These are phyloP conservation scores for Mus spretus DNA, from an alignment of 2,797 vertebrate genomes.

Conservation along the genomic window DNA sequence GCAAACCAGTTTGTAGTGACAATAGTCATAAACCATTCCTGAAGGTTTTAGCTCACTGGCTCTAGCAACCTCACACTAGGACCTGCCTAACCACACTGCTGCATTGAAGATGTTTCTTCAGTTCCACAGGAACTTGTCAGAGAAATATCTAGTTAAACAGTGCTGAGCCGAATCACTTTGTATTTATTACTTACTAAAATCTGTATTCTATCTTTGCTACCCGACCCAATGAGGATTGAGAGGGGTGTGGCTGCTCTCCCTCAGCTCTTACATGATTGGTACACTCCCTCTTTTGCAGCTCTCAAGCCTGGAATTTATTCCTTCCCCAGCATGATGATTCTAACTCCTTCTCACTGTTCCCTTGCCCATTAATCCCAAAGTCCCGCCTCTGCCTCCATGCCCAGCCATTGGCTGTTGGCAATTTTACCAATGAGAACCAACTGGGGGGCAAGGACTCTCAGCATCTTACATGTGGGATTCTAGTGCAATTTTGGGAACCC, in stretches of 20 bases:
- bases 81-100: too few relatives aligned
- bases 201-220: neutral
- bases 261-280: neutral
- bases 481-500: neutral
- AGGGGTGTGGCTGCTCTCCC: neutral
- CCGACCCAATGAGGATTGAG: neutral
- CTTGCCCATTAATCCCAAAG: neutral
- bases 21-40: neutral
- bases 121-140: neutral
- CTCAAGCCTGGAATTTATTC: neutral
- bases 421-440: neutral
- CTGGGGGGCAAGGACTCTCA: neutral
- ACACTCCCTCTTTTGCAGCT: neutral
- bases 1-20: neutral
- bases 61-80: too few relatives aligned
- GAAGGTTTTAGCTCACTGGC: too few relatives aligned
- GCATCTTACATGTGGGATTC: neutral
- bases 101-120: too few relatives aligned
- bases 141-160: neutral
- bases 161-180: neutral
- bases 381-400: neutral
- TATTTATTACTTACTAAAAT: neutral
- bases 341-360: neutral
- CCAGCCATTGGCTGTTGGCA: neutral
- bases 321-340: neutral